Evolutionary conservation across 2,888 invertebrate species (phyloP), one percentile per base, ranked within the genome.

Genomic region (Prionchulus punctatus): DNA sequence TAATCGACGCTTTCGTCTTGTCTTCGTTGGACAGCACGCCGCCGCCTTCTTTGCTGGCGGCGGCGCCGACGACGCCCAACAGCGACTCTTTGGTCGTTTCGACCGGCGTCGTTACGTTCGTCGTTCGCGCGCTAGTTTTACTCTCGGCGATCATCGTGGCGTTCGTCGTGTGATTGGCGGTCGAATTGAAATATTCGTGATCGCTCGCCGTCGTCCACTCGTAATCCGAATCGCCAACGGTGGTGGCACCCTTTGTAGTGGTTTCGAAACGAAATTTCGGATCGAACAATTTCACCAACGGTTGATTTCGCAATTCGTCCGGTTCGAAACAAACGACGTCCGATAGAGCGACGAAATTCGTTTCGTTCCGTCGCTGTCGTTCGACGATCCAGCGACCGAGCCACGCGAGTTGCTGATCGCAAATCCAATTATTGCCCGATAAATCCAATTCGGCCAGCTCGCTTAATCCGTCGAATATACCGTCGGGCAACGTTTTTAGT

Each of bases 401-500:
- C 42, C 26, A 53, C 2, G 18, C 28, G 28, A n/a, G 4, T 52
- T 18, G 3, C 7, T 7, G 3, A 28, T 53, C 53, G 53, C 53
- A 53, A 4, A 66, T 61, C 62, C 70, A 71, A 1, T 70, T 68
- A 58, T 75, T 75, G 1, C 69, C 70, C 42, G 70, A 69, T 30
- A 75, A 60, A 36, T 70, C 65, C 53, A 74, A 52, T 1, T 62
- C 59, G 53, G 67, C 60, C 1, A 73, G 56, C 12, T 65, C 62
- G 1, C 69, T 67, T 47, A 74, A 64, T 18, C 62, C 53, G 2
- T 53, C 47, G 45, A 63, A 60, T 18, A 69, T 54, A 25, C 60
- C 58, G 42, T 60, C 56, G 4, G 67, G 67, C 31, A 71, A 56
- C 15, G 60, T 63, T 21, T 60, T 43, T 18, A 71, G 62, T 15